Percentiles rank a stretch among this genome's conserved stretches.
Evolutionary conservation across 2,888 invertebrate genomes (phyloP).

Genomic region (Alloscopus bannaensis): DNA sequence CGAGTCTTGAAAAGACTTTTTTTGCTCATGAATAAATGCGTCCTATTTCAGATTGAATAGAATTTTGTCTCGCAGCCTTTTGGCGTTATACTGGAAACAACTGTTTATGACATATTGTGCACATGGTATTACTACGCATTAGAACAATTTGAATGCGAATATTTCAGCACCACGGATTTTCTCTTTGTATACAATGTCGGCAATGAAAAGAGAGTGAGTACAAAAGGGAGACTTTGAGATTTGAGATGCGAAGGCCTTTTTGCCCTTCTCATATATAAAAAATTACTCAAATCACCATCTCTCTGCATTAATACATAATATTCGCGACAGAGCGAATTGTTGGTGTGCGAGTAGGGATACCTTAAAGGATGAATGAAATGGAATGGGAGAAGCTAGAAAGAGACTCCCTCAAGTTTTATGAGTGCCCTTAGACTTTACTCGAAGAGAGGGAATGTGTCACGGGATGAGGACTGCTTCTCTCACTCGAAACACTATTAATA

Average conservation of each 20-base stretch:
- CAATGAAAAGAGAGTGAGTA: constrained; percentile 37
- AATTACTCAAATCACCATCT: constrained; percentile 3
- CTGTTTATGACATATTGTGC: not conserved
- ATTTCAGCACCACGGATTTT: constrained; percentile 10
- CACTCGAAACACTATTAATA: constrained; percentile 46
- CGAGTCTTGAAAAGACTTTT: too few relatives aligned
- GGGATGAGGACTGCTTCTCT: constrained; percentile 21
- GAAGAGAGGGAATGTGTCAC: not conserved
- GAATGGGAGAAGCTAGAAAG: too few relatives aligned
- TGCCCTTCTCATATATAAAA: constrained; percentile 58
- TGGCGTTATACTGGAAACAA: not conserved
- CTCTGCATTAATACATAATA: not conserved
- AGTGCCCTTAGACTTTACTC: not conserved
- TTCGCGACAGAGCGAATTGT: not conserved
- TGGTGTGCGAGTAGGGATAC: too few relatives aligned
- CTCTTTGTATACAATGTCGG: constrained; percentile 12
- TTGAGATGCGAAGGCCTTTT: constrained; percentile 58
- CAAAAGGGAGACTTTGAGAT: constrained; percentile 55
- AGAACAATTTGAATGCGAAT: not conserved
- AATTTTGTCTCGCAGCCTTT: too few relatives aligned
- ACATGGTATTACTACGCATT: not conserved
- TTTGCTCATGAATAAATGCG: too few relatives aligned
- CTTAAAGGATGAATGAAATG: too few relatives aligned
- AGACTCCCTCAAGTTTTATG: too few relatives aligned
- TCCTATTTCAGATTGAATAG: too few relatives aligned